Percentiles rank a stretch among this genome's conserved stretches.
Conservation (phyloP, 1,140 invertebrate genomes). For the Pseudachorutes palmiensis region DNA sequence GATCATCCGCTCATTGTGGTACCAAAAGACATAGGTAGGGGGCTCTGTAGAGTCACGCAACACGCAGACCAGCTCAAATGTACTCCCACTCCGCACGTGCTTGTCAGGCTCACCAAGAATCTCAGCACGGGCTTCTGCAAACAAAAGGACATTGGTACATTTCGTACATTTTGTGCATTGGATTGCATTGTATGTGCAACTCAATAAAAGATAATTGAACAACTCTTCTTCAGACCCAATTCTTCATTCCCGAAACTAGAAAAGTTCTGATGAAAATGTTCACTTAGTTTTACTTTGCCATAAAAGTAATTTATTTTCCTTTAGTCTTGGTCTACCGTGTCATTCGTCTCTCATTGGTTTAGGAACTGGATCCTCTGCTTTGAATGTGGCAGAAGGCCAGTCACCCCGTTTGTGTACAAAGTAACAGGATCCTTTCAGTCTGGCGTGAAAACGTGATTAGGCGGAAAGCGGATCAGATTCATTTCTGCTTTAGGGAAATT, state of each 20-base stretch:
- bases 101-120: constrained; percentile 74
- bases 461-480: neutral
- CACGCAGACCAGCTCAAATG: constrained; percentile 66
- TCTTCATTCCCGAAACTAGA: too few relatives aligned
- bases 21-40: constrained; percentile 75
- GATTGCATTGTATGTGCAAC: too few relatives aligned
- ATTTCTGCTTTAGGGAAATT: neutral
- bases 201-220: too few relatives aligned
- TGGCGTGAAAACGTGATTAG: neutral
- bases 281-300: neutral
- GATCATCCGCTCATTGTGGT: constrained; percentile 60
- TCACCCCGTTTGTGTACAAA: neutral
- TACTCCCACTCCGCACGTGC: constrained; percentile 74
- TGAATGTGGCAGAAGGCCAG: constrained; percentile 8
- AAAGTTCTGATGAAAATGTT: neutral
- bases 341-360: neutral
- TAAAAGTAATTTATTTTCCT: neutral
- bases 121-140: constrained; percentile 71
- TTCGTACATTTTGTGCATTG: too few relatives aligned
- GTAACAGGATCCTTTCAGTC: neutral
- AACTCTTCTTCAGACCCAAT: too few relatives aligned
- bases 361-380: neutral
- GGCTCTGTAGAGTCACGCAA: constrained; percentile 70
- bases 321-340: too few relatives aligned
- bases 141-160: constrained; percentile 26